A percentile compares a stretch with the other conserved stretches of the same genome.
Conservation (phyloP, 2,797 vertebrate species). For the Trematomus bernacchii region DNA sequence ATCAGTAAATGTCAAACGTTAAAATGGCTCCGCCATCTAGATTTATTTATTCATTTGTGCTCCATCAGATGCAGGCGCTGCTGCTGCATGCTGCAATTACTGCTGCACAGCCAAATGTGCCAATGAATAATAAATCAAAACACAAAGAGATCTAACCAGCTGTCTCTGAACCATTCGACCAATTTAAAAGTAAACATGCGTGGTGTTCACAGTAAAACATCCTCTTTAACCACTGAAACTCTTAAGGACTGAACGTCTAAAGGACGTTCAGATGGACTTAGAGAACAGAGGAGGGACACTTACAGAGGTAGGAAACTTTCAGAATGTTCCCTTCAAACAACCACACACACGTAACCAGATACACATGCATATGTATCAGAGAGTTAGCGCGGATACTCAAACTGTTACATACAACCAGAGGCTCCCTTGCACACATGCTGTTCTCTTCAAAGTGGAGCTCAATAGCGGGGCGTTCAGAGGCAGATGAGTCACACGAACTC, state of each 20-base stretch:
- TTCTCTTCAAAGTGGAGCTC: slow-evolving; percentile 51
- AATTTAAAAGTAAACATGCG: slow-evolving; percentile 40
- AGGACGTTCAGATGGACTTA: background rate
- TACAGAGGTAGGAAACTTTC: background rate
- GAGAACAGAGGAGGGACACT: slow-evolving; percentile 3
- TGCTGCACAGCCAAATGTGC: slow-evolving; percentile 67
- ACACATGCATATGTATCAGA: slow-evolving; percentile 20
- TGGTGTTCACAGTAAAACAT: slow-evolving; percentile 35
- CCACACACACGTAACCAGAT: slow-evolving; percentile 13
- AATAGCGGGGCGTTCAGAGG: slow-evolving; percentile 45
- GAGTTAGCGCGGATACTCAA: slow-evolving; percentile 17
- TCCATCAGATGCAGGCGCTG: slow-evolving; percentile 69
- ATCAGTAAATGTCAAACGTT: slow-evolving; percentile 83
- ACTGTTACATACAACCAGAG: slow-evolving; percentile 36
- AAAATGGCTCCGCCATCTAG: slow-evolving; percentile 65
- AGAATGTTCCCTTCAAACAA: slow-evolving; percentile 24
- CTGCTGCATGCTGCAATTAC: slow-evolving; percentile 74
- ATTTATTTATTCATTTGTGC: slow-evolving; percentile 81
- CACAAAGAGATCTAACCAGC: slow-evolving; percentile 69
- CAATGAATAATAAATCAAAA: slow-evolving; percentile 79
- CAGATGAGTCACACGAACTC: slow-evolving; percentile 70
- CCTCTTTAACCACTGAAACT: slow-evolving; percentile 21
- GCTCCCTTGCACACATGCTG: slow-evolving; percentile 41
- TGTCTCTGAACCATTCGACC: slow-evolving; percentile 40
- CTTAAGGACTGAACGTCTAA: too few relatives aligned